These are phyloP conservation scores for Agapornis roseicollis DNA, from an alignment of 2,113 vertebrate species.

Conservation along the genomic window DNA sequence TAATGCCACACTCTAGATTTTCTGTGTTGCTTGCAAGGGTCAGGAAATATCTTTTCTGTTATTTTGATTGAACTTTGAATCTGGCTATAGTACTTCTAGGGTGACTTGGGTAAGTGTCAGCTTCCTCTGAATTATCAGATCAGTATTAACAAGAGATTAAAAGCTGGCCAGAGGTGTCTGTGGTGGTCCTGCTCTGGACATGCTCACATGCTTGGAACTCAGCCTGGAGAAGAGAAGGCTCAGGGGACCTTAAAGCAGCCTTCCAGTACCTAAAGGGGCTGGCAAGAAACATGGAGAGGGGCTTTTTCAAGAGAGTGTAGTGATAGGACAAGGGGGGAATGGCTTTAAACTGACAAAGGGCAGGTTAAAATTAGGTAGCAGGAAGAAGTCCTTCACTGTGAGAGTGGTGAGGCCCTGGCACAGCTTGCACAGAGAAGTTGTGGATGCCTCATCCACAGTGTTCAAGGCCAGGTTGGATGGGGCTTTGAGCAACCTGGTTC, in stretches of 20 bases:
- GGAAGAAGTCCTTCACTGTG: not conserved
- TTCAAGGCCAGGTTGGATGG: not conserved
- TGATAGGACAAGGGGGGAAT: not conserved
- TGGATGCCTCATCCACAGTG: not conserved
- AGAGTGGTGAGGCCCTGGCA: not conserved
- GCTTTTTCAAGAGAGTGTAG: not conserved
- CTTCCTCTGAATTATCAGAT: not conserved
- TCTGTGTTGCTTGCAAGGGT: not conserved
- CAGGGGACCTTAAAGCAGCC: not conserved
- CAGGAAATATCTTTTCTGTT: not conserved
- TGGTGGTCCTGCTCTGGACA: not conserved
- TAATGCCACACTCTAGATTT: not conserved
- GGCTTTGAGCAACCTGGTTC: not conserved
- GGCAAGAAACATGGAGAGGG: not conserved
- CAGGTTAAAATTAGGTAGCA: not conserved
- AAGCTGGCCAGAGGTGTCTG: not conserved
- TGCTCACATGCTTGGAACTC: not conserved
- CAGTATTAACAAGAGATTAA: not conserved
- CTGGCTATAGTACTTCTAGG: not conserved
- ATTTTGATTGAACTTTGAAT: not conserved
- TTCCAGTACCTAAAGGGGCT: not conserved
- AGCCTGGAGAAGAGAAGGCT: not conserved
- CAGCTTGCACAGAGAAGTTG: not conserved
- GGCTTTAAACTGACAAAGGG: not conserved
- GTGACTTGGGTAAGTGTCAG: not conserved